Base-by-base conservation (phyloP, 1,140 invertebrate genomes). In the Gryon sp. region DNA sequence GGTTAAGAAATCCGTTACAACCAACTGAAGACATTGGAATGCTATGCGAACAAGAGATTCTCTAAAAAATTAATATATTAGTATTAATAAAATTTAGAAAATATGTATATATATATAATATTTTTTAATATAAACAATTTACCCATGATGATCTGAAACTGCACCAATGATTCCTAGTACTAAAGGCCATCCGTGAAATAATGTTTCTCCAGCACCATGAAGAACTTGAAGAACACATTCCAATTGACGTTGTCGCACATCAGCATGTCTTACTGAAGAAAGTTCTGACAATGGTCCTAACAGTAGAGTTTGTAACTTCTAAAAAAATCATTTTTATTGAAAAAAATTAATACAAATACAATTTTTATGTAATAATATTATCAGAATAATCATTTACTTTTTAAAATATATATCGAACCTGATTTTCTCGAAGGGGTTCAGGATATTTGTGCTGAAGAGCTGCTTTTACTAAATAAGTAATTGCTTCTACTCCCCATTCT, bases 401-500 rank as follows among this genome's bases (percentile, higher is more conserved):
- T n/a, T n/a, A n/a, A n/a, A n/a, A n/a, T 11, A 41, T 40, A 36
- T 41, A 28, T 14, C 32, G 24, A 45, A 95, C 95, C 90, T 96
- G 93, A 85, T 97, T 97, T 76, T 96, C 94, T 52, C 94, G 92
- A 2, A 96, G 90, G 1, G 96, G 95, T 65, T 95, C 91, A 20
- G 93, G 92, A 86, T 96, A 95, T 88, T 96, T 95, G 78, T 94
- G 93, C 69, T 95, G 93, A 34, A 99, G 90, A n/a, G 97, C 97
- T 0, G 95, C 94, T 88, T 97, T 96, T 0, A 99, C 96, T 12
- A 99, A 89, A 82, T 96, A 97, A 0, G 98, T 99, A 11, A 99
- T 93, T 1, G 98, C 97, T 89, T 99, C 97, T 0, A 98, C 97
- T 4, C 97, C 98, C 97, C 98, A 99, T 88, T 98, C 97, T 22